These are phyloP conservation scores for Cepaea hortensis DNA, from an alignment of 2,888 invertebrate species.

Conservation along the genomic window DNA sequence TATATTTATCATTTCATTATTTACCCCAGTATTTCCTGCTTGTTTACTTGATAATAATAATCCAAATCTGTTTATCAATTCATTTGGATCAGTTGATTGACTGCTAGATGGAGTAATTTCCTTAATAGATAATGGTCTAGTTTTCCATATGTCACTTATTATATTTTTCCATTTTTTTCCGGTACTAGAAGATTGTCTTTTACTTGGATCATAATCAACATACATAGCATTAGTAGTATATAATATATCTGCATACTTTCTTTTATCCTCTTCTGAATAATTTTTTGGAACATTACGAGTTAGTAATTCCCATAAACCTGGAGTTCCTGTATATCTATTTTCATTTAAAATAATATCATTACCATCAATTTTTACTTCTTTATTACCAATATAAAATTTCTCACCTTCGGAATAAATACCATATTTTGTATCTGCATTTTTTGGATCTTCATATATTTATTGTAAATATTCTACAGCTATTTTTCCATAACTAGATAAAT, in stretches of 20 bases:
- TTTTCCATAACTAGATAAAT: background rate
- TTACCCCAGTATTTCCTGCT: background rate
- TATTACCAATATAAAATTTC: background rate
- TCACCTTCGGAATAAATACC: background rate
- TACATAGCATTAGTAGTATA: background rate
- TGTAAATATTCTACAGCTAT: constrained; percentile 1
- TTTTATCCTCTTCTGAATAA: background rate
- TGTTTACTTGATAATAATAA: background rate
- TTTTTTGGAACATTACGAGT: background rate
- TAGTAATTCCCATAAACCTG: background rate
- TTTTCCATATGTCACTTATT: constrained; percentile 1
- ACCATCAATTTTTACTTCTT: constrained; percentile 1
- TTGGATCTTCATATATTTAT: background rate
- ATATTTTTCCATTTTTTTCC: background rate
- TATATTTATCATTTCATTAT: background rate
- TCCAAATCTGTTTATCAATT: background rate
- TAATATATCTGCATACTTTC: background rate
- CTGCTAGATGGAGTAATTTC: background rate
- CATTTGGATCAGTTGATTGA: background rate
- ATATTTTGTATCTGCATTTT: background rate
- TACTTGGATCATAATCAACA: constrained; percentile 2
- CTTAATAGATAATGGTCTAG: background rate
- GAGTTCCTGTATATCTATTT: background rate
- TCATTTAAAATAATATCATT: background rate
- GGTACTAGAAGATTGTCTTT: background rate